phyloP scores from a whole-genome alignment of 2,113 vertebrate species.

The Egretta garzetta region DNA sequence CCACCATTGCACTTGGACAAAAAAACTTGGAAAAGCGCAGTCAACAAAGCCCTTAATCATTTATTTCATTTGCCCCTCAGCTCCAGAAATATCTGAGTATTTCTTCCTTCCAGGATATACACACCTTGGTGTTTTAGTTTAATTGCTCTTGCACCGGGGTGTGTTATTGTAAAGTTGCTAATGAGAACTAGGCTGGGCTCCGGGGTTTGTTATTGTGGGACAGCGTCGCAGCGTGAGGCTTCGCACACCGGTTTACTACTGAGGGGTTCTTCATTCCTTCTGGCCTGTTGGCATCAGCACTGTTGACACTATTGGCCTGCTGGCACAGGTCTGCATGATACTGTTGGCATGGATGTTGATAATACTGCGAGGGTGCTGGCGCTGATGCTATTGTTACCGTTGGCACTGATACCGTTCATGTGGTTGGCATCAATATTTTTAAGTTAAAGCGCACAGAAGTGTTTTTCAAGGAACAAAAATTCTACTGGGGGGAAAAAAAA shows the following conservation, averaged over 20 bases:
- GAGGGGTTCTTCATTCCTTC: not conserved
- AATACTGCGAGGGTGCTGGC: not conserved
- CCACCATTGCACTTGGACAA: not conserved
- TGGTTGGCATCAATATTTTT: not conserved
- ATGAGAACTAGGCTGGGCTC: not conserved
- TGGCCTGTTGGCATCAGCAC: not conserved
- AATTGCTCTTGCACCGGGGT: not conserved
- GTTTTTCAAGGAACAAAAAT: not conserved
- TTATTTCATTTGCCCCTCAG: not conserved
- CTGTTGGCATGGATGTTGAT: not conserved
- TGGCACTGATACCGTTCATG: not conserved
- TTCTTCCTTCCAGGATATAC: not conserved
- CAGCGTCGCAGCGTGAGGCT: not conserved
- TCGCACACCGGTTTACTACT: not conserved
- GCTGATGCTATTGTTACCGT: not conserved
- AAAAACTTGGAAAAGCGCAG: not conserved
- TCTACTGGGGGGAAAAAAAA: not conserved
- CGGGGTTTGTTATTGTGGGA: not conserved
- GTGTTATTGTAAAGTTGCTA: not conserved
- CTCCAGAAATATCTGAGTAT: not conserved
- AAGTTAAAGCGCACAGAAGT: not conserved
- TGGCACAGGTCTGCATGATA: not conserved
- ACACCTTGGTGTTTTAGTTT: not conserved
- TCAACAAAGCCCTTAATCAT: not conserved
- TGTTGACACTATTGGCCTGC: not conserved